phyloP scores from a whole-genome alignment of 1,140 invertebrate species.

The Phymastichus coffea region DNA sequence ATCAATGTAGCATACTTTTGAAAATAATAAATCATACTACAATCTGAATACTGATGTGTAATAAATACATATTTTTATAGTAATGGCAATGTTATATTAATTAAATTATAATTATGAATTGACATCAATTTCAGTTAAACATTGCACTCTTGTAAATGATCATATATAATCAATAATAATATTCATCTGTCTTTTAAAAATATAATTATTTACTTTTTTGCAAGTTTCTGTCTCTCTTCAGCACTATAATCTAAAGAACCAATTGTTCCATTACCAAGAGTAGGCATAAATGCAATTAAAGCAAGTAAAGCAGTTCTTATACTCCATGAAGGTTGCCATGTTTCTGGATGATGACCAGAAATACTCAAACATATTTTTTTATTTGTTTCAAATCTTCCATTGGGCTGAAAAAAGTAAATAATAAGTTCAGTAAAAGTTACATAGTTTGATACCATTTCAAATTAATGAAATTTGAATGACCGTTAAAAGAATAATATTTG shows the following conservation, averaged over 20 bases:
- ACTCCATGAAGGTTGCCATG: conserved; percentile 96
- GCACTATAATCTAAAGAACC: conserved; percentile 86
- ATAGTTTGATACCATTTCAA: background rate
- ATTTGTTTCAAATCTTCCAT: conserved; percentile 91
- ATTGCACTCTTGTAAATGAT: background rate
- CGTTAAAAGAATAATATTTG: conserved; percentile 91
- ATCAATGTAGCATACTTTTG: too few relatives aligned
- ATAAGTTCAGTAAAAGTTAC: conserved; percentile 2
- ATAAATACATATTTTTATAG: background rate
- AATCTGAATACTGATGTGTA: background rate
- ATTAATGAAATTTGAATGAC: conserved; percentile 56
- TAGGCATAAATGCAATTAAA: conserved; percentile 93
- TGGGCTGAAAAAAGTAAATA: conserved; percentile 65
- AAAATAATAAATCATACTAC: background rate
- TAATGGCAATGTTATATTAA: background rate
- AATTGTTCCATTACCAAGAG: conserved; percentile 82
- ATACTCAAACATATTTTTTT: conserved; percentile 97
- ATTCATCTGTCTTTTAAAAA: background rate
- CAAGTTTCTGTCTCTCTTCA: conserved; percentile 79
- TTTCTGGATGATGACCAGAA: conserved; percentile 96
- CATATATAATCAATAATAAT: background rate
- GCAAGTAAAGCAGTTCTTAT: conserved; percentile 91
- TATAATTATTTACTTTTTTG: conserved; percentile 65
- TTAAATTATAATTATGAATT: background rate
- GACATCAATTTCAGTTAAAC: background rate